These are phyloP conservation scores for Gallinago stenura DNA, from an alignment of 2,797 vertebrate genomes.

Conservation along the genomic window DNA sequence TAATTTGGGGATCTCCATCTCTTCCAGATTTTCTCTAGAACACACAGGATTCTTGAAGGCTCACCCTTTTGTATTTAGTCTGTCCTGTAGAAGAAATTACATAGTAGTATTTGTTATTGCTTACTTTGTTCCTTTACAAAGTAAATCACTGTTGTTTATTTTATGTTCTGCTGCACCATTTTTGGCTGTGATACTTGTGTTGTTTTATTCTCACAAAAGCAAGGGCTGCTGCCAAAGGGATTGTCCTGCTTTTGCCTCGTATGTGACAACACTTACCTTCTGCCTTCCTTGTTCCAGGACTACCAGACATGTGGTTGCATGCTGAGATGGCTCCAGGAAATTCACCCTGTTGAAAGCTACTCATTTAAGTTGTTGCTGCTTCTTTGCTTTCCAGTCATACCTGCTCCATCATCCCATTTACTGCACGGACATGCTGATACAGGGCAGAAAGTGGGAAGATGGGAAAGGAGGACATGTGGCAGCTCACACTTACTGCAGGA, in stretches of 20 bases:
- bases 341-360: background rate
- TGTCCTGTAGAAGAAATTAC: background rate
- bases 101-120: background rate
- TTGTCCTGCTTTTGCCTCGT: background rate
- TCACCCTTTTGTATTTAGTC: background rate
- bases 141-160: background rate
- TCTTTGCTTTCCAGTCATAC: background rate
- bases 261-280: background rate
- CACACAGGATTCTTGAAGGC: background rate
- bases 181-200: background rate
- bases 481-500: background rate
- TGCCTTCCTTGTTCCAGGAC: background rate
- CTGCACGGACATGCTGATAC: background rate
- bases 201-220: constrained; percentile 15
- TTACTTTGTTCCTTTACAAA: constrained; percentile 16
- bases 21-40: constrained; percentile 41
- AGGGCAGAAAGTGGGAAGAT: background rate
- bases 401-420: background rate
- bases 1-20: background rate
- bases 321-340: background rate
- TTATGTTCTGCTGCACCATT: background rate
- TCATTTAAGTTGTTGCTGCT: background rate
- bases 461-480: background rate
- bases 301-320: background rate
- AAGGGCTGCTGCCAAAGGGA: background rate